A percentile compares a stretch with the other conserved stretches of the same genome.
phyloP scores from a whole-genome alignment of 2,113 vertebrate genomes.

The Oncorhynchus gorbuscha region DNA sequence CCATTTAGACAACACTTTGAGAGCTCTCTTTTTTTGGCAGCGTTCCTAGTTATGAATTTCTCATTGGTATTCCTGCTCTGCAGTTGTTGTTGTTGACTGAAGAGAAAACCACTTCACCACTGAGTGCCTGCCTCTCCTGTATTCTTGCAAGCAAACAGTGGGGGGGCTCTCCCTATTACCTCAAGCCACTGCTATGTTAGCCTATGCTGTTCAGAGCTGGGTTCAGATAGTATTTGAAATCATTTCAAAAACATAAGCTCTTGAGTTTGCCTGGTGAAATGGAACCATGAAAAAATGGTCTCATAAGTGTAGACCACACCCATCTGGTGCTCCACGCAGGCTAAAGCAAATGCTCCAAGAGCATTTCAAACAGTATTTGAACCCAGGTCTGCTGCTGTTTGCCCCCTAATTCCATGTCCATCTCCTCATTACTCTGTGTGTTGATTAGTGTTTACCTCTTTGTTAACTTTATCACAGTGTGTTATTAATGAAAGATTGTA shows the following conservation, averaged over 20 bases:
- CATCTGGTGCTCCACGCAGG: too few species aligned
- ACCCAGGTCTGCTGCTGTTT: neutral
- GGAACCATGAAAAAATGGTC: too few species aligned
- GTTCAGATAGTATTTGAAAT: neutral
- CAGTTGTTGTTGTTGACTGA: constrained; percentile 13
- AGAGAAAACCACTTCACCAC: constrained; percentile 21
- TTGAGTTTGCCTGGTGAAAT: too few species aligned
- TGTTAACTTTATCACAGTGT: constrained; percentile 39
- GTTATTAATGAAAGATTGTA: constrained; percentile 37
- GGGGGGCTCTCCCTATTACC: constrained; percentile 22
- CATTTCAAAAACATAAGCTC: neutral
- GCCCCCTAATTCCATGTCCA: constrained; percentile 14
- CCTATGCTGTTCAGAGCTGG: neutral
- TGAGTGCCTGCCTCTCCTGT: constrained; percentile 11
- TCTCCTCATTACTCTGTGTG: neutral
- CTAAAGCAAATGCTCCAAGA: too few species aligned
- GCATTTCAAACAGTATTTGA: too few species aligned
- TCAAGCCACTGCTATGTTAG: neutral
- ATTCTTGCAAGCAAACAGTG: neutral
- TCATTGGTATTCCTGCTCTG: constrained; percentile 50
- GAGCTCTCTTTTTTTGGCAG: constrained; percentile 39
- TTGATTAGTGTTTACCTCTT: constrained; percentile 13
- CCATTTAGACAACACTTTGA: constrained; percentile 17
- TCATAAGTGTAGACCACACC: too few species aligned
- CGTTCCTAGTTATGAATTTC: constrained; percentile 37